Evolutionary conservation across 2,888 invertebrate species (phyloP).

Genomic region (Perithous albicinctus): DNA sequence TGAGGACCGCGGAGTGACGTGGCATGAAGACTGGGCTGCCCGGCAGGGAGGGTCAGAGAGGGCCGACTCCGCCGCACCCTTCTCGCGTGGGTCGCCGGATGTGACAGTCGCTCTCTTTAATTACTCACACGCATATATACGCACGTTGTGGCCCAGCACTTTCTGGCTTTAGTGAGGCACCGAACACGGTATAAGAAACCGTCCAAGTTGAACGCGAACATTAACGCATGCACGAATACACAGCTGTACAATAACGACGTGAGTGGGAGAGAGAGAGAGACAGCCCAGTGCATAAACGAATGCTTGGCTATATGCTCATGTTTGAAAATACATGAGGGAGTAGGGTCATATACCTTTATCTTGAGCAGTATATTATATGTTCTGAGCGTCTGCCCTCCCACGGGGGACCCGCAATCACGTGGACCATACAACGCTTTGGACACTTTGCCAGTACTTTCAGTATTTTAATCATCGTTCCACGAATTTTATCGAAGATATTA

Average conservation of each 20-base stretch:
- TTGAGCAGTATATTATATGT: conserved; percentile 79
- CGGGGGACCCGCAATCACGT: conserved; percentile 76
- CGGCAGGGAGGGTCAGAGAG: conserved; percentile 72
- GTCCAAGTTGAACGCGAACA: conserved; percentile 75
- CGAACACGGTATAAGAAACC: conserved; percentile 73
- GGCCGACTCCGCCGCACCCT: conserved; percentile 80
- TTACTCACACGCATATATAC: conserved; percentile 82
- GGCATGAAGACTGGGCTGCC: conserved; percentile 72
- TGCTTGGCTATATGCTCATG: conserved; percentile 62
- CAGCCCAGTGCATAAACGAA: neutral
- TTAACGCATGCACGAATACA: conserved; percentile 19
- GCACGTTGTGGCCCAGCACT: conserved; percentile 58
- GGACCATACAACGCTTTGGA: conserved; percentile 56
- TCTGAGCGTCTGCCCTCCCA: conserved; percentile 77
- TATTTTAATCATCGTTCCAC: conserved; percentile 8
- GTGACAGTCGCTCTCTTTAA: conserved; percentile 85
- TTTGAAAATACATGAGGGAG: conserved; percentile 68
- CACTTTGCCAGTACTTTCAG: conserved; percentile 60
- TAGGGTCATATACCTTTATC: conserved; percentile 74
- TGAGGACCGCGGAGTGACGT: conserved; percentile 70
- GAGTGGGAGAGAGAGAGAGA: too few relatives aligned
- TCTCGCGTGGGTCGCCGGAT: conserved; percentile 85
- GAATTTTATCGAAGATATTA: neutral
- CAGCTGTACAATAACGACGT: neutral
- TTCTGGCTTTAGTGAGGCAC: conserved; percentile 6